Evolutionary conservation across 2,113 vertebrate genomes (phyloP).

Genomic region (Pionites leucogaster): DNA sequence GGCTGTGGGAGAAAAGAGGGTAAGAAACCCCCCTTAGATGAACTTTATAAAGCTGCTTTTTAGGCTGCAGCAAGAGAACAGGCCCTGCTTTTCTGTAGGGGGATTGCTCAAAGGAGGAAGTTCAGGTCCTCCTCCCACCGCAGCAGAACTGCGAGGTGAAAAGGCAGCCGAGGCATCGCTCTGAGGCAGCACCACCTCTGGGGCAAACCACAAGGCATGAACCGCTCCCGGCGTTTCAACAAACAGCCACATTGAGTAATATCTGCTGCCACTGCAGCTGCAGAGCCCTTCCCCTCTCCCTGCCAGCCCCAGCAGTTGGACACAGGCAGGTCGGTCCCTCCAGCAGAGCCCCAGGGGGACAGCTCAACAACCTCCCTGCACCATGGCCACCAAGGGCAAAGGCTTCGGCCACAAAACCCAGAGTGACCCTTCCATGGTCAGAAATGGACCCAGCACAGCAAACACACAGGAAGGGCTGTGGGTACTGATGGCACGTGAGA

Average conservation of each 20-base stretch:
- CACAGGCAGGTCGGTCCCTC: background rate
- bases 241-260: background rate
- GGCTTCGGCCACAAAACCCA: background rate
- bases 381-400: rapidly evolving
- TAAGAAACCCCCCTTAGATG: rapidly evolving
- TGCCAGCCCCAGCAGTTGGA: background rate
- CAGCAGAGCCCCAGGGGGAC: background rate
- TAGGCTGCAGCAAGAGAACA: background rate
- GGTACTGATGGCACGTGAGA: rapidly evolving
- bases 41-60: background rate
- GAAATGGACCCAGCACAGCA: background rate
- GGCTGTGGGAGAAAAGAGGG: rapidly evolving
- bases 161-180: background rate
- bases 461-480: rapidly evolving
- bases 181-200: background rate
- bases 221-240: background rate
- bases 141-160: background rate
- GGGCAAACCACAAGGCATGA: background rate
- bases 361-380: background rate
- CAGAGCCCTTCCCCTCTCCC: background rate
- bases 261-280: background rate
- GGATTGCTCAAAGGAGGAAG: background rate
- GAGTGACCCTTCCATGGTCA: background rate
- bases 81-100: background rate
- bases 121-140: background rate